phyloP scores from a whole-genome alignment of 2,797 vertebrate species.

The Anabas testudineus region DNA sequence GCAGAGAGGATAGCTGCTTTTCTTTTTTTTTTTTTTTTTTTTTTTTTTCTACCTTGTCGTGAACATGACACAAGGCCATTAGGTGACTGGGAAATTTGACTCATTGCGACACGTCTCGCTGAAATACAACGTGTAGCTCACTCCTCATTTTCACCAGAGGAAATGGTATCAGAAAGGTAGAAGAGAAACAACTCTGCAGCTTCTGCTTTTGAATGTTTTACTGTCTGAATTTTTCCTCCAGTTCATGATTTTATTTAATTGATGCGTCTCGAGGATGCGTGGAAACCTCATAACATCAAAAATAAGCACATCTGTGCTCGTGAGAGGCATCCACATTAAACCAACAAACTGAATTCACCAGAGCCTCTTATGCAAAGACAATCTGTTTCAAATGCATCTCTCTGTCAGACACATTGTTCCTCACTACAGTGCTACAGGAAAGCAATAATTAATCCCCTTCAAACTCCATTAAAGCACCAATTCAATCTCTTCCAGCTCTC shows the following conservation, averaged over 20 bases:
- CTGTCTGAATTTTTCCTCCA: not conserved
- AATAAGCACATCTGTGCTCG: slow-evolving; percentile 28
- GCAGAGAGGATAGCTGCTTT: slow-evolving; percentile 32
- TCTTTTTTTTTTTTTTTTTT: slow-evolving; percentile 22
- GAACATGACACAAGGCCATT: slow-evolving; percentile 65
- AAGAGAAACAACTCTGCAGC: not conserved
- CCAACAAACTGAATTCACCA: slow-evolving; percentile 20
- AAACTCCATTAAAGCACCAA: slow-evolving; percentile 58
- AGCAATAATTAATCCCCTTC: slow-evolving; percentile 57
- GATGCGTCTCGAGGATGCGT: slow-evolving; percentile 48
- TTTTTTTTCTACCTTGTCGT: slow-evolving; percentile 48
- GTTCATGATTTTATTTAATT: slow-evolving; percentile 32
- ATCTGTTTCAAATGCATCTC: slow-evolving; percentile 16
- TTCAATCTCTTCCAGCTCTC: slow-evolving; percentile 52
- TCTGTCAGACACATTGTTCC: not conserved
- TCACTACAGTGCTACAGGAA: slow-evolving; percentile 34
- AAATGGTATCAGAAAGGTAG: slow-evolving; percentile 1
- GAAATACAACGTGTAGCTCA: slow-evolving; percentile 34
- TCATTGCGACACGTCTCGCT: slow-evolving; percentile 29
- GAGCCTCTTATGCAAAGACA: slow-evolving; percentile 22
- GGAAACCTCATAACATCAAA: slow-evolving; percentile 23
- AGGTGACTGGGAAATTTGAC: slow-evolving; percentile 57
- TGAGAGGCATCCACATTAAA: slow-evolving; percentile 21
- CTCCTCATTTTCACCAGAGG: slow-evolving; percentile 23
- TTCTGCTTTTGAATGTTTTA: slow-evolving; percentile 1